Conservation (phyloP, 2,797 vertebrate genomes). For the Coilia nasus region DNA sequence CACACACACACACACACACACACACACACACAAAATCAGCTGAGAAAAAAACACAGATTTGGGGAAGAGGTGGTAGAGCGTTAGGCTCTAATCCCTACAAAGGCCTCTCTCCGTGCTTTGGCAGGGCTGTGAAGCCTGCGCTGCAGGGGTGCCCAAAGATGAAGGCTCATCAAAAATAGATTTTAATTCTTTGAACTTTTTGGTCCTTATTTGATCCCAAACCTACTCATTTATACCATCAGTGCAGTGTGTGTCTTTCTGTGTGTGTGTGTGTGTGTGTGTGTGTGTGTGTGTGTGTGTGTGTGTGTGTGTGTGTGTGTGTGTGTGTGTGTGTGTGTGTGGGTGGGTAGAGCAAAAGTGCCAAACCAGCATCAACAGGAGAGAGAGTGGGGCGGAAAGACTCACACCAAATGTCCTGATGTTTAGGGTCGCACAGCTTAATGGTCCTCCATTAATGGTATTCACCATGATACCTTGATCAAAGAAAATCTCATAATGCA, state of each 20-base stretch:
- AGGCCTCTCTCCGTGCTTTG: constrained; percentile 29
- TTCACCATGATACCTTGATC: neutral
- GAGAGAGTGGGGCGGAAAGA: neutral
- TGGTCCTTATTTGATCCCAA: constrained; percentile 38
- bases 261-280: neutral
- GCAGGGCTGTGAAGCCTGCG: constrained; percentile 37
- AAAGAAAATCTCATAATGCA: neutral
- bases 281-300: neutral
- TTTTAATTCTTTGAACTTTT: constrained; percentile 40
- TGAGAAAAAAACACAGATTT: neutral
- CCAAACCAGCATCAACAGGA: neutral
- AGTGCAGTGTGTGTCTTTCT: neutral
- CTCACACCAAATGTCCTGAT: neutral
- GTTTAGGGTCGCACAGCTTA: neutral
- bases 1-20: constrained; percentile 3
- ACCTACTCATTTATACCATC: constrained; percentile 27
- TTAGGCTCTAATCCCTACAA: constrained; percentile 42
- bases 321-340: neutral
- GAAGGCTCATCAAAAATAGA: constrained; percentile 46
- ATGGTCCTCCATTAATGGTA: neutral
- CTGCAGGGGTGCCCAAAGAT: constrained; percentile 45
- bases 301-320: constrained; percentile 8
- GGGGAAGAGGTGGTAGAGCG: constrained; percentile 29
- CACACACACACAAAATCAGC: constrained; percentile 1
- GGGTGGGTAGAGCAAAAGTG: neutral